phyloP scores from a whole-genome alignment of 1,140 invertebrate genomes.

The Ostrea edulis region DNA sequence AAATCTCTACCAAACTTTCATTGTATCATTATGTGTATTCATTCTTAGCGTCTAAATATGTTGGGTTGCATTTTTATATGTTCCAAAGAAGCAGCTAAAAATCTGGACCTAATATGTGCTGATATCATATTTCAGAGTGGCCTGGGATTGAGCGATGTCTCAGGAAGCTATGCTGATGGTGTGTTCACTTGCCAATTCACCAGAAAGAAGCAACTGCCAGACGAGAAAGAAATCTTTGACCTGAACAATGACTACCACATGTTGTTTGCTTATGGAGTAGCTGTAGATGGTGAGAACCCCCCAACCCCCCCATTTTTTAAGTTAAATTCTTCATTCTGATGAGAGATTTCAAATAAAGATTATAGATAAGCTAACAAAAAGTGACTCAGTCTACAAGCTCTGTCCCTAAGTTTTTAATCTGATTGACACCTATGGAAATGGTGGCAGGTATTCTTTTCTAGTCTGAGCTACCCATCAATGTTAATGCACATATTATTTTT shows the following conservation, averaged over 20 bases:
- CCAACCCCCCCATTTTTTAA: neutral
- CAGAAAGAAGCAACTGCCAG: conserved; percentile 44
- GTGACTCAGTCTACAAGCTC: too few species aligned
- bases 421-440: too few species aligned
- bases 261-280: conserved; percentile 58
- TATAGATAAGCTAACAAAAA: too few species aligned
- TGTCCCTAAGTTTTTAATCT: too few species aligned
- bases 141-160: conserved; percentile 47
- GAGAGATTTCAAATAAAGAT: too few species aligned
- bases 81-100: too few species aligned
- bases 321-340: too few species aligned
- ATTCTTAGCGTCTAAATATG: neutral
- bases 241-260: conserved; percentile 55
- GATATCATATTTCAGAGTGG: conserved; percentile 37
- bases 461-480: too few species aligned
- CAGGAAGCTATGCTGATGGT: conserved; percentile 51
- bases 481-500: too few species aligned
- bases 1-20: conserved; percentile 37
- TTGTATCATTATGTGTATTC: neutral
- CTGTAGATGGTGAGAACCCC: conserved; percentile 43
- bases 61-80: too few species aligned
- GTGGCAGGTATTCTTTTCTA: too few species aligned
- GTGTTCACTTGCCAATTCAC: conserved; percentile 56
- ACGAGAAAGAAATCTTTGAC: conserved; percentile 45
- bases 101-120: too few species aligned